These are phyloP conservation scores for Drosophila conformis DNA, from an alignment of 2,888 invertebrate genomes.

Conservation along the genomic window DNA sequence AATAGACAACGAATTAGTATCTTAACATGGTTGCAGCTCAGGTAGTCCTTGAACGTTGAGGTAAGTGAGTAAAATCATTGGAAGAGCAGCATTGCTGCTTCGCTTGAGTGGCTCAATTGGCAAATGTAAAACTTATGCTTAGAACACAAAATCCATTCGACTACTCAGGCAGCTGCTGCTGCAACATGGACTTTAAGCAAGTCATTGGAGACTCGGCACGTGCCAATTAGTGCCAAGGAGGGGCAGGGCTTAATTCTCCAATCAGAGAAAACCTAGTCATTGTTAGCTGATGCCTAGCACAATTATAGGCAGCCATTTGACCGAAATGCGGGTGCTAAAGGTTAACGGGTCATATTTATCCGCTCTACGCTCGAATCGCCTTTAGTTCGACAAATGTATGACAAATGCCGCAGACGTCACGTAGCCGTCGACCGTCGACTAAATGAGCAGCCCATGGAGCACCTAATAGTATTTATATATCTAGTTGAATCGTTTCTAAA, in stretches of 20 bases:
- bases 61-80: constrained; percentile 1
- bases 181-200: constrained; percentile 52
- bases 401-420: constrained; percentile 59
- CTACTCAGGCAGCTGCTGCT: constrained; percentile 38
- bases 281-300: constrained; percentile 40
- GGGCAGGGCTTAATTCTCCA: constrained; percentile 18
- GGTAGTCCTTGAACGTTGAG: constrained; percentile 5
- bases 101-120: constrained; percentile 34
- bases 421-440: constrained; percentile 32
- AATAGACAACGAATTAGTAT: constrained; percentile 24
- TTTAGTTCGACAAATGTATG: constrained; percentile 31
- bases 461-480: constrained; percentile 53
- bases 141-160: constrained; percentile 13
- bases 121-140: constrained; percentile 41
- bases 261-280: constrained; percentile 27
- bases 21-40: constrained; percentile 10
- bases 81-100: constrained; percentile 10
- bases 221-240: constrained; percentile 64
- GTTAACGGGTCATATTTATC: constrained; percentile 23
- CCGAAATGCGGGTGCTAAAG: constrained; percentile 37
- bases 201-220: constrained; percentile 67
- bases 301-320: constrained; percentile 52
- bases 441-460: constrained; percentile 48
- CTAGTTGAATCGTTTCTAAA: constrained; percentile 67
- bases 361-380: background rate